These are phyloP conservation scores for Uloborus plumipes DNA, from an alignment of 2,888 invertebrate species.

Conservation along the genomic window DNA sequence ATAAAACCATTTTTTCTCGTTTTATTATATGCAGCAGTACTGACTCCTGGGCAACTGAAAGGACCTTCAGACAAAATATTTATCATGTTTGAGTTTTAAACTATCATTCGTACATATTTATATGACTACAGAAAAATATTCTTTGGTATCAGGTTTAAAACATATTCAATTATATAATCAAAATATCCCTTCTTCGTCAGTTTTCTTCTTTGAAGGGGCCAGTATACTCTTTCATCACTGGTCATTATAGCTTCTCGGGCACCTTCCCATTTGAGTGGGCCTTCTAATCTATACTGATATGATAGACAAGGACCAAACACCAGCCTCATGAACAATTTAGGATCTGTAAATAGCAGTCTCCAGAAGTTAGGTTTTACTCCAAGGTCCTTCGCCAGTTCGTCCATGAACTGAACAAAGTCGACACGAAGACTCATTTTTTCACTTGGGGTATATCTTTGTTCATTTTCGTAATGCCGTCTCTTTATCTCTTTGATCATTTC, in stretches of 20 bases:
- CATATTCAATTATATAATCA: background rate
- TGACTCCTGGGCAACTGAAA: too few species aligned
- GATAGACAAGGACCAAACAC: slow-evolving; percentile 70
- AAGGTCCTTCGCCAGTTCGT: slow-evolving; percentile 71
- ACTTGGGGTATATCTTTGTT: background rate
- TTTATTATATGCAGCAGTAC: too few species aligned
- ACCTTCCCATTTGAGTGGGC: slow-evolving; percentile 72
- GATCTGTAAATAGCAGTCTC: slow-evolving; percentile 68
- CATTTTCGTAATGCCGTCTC: slow-evolving; percentile 9
- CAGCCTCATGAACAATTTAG: slow-evolving; percentile 67
- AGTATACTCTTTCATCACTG: slow-evolving; percentile 53
- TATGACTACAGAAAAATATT: background rate
- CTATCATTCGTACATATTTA: too few species aligned
- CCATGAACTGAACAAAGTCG: slow-evolving; percentile 71
- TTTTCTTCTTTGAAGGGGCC: slow-evolving; percentile 15
- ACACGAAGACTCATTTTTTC: slow-evolving; percentile 28
- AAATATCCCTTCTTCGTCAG: background rate
- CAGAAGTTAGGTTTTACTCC: slow-evolving; percentile 72
- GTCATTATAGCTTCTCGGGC: slow-evolving; percentile 72
- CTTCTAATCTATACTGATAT: slow-evolving; percentile 71
- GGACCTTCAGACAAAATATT: too few species aligned
- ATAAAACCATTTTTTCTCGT: too few species aligned
- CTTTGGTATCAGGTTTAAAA: background rate
- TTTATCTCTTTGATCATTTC: slow-evolving; percentile 44
- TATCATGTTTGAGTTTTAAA: too few species aligned